Conservation (phyloP, 1,140 invertebrate genomes). For the Melipona quadrifasciata region DNA sequence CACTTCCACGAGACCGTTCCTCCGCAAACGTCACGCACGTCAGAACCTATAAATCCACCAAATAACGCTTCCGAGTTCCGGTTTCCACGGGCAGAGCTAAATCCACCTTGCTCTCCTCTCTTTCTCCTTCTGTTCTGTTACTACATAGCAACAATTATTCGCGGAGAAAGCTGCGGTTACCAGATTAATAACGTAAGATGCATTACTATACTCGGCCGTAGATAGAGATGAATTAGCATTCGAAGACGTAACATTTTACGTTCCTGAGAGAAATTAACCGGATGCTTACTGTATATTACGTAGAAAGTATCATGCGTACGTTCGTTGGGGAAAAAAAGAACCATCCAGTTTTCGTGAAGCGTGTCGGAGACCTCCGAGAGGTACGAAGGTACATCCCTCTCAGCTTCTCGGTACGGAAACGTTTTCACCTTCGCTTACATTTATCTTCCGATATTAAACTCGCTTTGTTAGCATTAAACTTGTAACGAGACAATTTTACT, state of each 20-base stretch:
- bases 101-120: conserved; percentile 11
- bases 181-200: conserved; percentile 53
- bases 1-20: neutral
- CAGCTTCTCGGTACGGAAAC: neutral
- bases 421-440: neutral
- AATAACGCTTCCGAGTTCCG: conserved; percentile 46
- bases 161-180: conserved; percentile 35
- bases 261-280: conserved; percentile 38
- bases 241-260: conserved; percentile 48
- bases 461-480: too few species aligned
- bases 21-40: conserved; percentile 24
- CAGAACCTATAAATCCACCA: conserved; percentile 35
- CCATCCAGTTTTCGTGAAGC: neutral
- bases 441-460: neutral
- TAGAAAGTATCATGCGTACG: conserved; percentile 17
- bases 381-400: too few species aligned
- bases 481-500: too few species aligned
- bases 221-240: conserved; percentile 35
- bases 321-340: neutral
- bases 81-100: conserved; percentile 42
- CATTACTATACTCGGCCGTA: conserved; percentile 17
- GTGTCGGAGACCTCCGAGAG: neutral
- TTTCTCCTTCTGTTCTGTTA: neutral
- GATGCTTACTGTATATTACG: conserved; percentile 18
- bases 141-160: neutral